Evolutionary conservation across 37 sponge, comb jelly and placozoan species (phyloP), one percentile per base, ranked within the genome.

Genomic region (Amphimedon queenslandica): DNA sequence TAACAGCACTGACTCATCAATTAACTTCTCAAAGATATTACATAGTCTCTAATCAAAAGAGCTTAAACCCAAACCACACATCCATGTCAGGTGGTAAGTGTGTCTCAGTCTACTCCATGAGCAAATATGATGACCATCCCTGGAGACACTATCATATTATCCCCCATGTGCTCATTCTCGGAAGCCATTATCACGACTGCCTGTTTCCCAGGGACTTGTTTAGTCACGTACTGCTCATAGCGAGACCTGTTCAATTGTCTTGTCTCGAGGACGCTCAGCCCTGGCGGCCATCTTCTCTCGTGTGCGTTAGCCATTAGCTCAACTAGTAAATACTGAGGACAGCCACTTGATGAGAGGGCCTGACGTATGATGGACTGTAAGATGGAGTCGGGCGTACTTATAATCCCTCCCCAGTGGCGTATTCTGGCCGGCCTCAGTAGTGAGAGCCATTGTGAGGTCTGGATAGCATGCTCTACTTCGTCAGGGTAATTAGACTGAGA

Each of bases 81-180:
- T n/a, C n/a, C n/a, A n/a, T n/a, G n/a, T n/a, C n/a, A n/a, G n/a
- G n/a, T n/a, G n/a, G n/a, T n/a, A n/a, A n/a, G n/a, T n/a, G n/a
- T n/a, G n/a, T n/a, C n/a, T 76, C 51, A 97, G 63, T 97, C 98
- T 32, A 97, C 84, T 70, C 98, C 98, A 80, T 97, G 98, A 25
- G 98, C 98, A 83, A 97, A 97, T 66, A 97, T 93, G 79, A 97
- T 90, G 25, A 92, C 93, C 40, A 97, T 63, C 4, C 98, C 98
- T 24, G 98, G 98, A 10, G 72, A 72, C 21, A 79, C 73, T 24
- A 90, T 88, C 86, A 90, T 84, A 13, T 82, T 57, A 33, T 97
- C 93, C 30, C 91, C 95, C 98, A 97, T 97, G 73, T 97, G 98
- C 23, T 92, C 89, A 70, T 97, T 97, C 84, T 97, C 98, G 6